Evolutionary conservation across 1,140 invertebrate species (phyloP).

Genomic region (Euwallacea fornicatus): DNA sequence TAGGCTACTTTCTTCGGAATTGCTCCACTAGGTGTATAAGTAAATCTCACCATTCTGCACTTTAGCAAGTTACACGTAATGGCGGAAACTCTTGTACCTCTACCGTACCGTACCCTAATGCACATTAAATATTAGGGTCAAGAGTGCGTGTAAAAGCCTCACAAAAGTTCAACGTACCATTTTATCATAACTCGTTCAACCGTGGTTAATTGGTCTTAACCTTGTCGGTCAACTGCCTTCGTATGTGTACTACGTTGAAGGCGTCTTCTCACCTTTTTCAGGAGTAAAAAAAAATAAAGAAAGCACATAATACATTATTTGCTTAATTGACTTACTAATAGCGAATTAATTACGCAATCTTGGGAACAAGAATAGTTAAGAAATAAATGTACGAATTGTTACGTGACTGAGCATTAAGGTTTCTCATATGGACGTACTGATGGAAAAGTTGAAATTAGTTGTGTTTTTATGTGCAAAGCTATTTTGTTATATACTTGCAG

Average conservation of each 20-base stretch:
- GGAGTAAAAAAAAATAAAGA: background rate
- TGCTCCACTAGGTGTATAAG: too few species aligned
- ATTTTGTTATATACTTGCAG: too few species aligned
- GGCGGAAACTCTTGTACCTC: too few species aligned
- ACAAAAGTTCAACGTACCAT: slow-evolving; percentile 11
- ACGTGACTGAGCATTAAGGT: too few species aligned
- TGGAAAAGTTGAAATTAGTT: too few species aligned
- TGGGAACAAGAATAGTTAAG: background rate
- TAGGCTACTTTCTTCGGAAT: too few species aligned
- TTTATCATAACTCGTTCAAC: slow-evolving; percentile 16
- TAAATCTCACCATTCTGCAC: too few species aligned
- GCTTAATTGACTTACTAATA: background rate
- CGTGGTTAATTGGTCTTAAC: slow-evolving; percentile 8
- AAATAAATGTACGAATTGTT: too few species aligned
- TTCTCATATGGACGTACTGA: too few species aligned
- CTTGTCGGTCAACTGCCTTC: background rate
- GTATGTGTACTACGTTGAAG: background rate
- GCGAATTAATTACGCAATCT: background rate
- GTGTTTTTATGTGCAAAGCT: too few species aligned
- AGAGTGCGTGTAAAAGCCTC: background rate
- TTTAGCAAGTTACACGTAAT: too few species aligned
- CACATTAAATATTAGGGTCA: background rate
- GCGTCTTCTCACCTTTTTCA: background rate
- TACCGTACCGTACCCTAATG: background rate
- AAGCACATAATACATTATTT: background rate